Conservation (phyloP, 2,888 invertebrate genomes). For the Lagria hirta region DNA sequence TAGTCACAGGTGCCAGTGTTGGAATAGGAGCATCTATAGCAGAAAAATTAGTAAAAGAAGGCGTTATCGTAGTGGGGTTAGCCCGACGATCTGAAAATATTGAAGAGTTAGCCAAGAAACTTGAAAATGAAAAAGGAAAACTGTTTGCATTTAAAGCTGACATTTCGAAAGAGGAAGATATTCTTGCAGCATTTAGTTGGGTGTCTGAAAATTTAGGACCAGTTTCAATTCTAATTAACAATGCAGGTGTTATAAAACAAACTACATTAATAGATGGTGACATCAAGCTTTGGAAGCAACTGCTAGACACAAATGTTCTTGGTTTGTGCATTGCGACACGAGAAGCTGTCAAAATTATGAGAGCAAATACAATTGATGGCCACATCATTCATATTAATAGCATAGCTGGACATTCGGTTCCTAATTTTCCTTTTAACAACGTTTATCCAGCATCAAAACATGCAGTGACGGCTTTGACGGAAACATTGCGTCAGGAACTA, state of each 20-base stretch:
- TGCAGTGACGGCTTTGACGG: conserved; percentile 19
- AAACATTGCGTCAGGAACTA: conserved; percentile 23
- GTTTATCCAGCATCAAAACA: conserved; percentile 21
- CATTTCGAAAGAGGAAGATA: conserved; percentile 44
- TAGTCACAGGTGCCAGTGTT: conserved; percentile 66
- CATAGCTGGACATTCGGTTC: conserved; percentile 37
- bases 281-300: conserved; percentile 29
- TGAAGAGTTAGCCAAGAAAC: conserved; percentile 28
- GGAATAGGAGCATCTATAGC: conserved; percentile 61
- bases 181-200: conserved; percentile 44
- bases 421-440: conserved; percentile 31
- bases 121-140: conserved; percentile 37
- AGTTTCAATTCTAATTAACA: conserved; percentile 49
- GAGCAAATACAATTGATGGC: conserved; percentile 36
- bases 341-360: conserved; percentile 40
- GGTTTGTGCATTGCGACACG: conserved; percentile 35
- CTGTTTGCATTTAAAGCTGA: conserved; percentile 46
- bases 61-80: conserved; percentile 40
- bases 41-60: conserved; percentile 53
- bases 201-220: conserved; percentile 45
- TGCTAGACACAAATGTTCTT: conserved; percentile 32
- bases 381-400: conserved; percentile 44
- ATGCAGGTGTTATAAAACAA: conserved; percentile 43
- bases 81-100: conserved; percentile 35
- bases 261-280: conserved; percentile 37